These are phyloP conservation scores for Petrophora chlorosata DNA, from an alignment of 2,888 invertebrate species.

Conservation along the genomic window DNA sequence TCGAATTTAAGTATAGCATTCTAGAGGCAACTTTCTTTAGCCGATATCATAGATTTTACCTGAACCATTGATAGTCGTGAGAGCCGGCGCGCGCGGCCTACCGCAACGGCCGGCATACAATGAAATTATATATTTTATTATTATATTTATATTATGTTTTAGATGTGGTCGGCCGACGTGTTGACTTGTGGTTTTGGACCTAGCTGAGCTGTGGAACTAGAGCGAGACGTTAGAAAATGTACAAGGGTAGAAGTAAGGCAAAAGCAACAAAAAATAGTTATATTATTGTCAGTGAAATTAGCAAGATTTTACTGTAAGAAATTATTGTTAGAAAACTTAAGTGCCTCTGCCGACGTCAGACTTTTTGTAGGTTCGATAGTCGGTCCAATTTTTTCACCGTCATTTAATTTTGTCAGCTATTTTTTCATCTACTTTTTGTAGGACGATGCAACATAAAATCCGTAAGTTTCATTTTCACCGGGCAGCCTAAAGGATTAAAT, in stretches of 20 bases:
- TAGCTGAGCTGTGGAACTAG: slow-evolving; percentile 15
- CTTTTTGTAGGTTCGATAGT: too few species aligned
- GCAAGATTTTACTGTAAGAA: too few species aligned
- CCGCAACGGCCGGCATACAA: slow-evolving; percentile 33
- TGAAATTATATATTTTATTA: slow-evolving; percentile 25
- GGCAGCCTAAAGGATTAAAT: too few species aligned
- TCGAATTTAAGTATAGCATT: too few species aligned
- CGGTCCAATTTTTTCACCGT: too few species aligned
- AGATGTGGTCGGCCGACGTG: slow-evolving; percentile 28
- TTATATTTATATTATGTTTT: slow-evolving; percentile 11
- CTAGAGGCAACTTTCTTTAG: slow-evolving; percentile 1
- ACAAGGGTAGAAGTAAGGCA: not conserved
- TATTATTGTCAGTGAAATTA: not conserved
- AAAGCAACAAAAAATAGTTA: not conserved
- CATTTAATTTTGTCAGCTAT: too few species aligned
- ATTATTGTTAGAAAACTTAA: too few species aligned
- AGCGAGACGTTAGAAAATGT: slow-evolving; percentile 2
- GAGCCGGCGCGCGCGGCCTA: slow-evolving; percentile 43
- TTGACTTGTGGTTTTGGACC: slow-evolving; percentile 37
- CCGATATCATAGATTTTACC: slow-evolving; percentile 37
- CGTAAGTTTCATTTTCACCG: too few species aligned
- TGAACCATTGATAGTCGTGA: slow-evolving; percentile 50
- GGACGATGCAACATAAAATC: too few species aligned
- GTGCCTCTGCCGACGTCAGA: too few species aligned
- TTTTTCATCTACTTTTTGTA: too few species aligned